A percentile compares a stretch with the other conserved stretches of the same genome.
These are phyloP conservation scores for Monopis laevigella DNA, from an alignment of 2,888 invertebrate species.

Conservation along the genomic window DNA sequence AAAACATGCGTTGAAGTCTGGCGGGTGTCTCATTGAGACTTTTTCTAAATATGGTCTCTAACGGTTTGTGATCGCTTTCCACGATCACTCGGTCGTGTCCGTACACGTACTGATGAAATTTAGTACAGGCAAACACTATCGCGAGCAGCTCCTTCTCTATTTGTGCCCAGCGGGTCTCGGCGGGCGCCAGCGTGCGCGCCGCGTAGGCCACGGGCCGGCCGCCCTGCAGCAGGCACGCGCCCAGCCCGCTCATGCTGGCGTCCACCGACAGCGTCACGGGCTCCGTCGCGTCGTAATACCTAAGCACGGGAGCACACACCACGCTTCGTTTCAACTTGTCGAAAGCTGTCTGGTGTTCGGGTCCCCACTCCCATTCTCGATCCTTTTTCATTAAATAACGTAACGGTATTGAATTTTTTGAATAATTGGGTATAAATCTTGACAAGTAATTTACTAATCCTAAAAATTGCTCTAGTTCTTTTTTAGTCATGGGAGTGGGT, in stretches of 20 bases:
- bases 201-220: slow-evolving; percentile 16
- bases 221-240: slow-evolving; percentile 15
- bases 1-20: slow-evolving; percentile 25
- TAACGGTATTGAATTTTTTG: slow-evolving; percentile 5
- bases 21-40: slow-evolving; percentile 20
- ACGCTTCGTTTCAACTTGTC: slow-evolving; percentile 9
- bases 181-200: slow-evolving; percentile 17
- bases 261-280: slow-evolving; percentile 17
- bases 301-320: slow-evolving; percentile 13
- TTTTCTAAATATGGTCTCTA: slow-evolving; percentile 26
- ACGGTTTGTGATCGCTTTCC: slow-evolving; percentile 28
- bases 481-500: too few relatives aligned
- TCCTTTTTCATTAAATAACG: slow-evolving; percentile 14
- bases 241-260: slow-evolving; percentile 14
- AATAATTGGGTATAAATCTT: slow-evolving; percentile 13
- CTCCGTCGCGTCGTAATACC: slow-evolving; percentile 13
- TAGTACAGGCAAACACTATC: slow-evolving; percentile 18
- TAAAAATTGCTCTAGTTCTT: too few relatives aligned
- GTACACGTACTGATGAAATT: slow-evolving; percentile 21
- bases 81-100: slow-evolving; percentile 22
- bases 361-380: slow-evolving; percentile 11
- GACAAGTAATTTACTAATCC: slow-evolving; percentile 15
- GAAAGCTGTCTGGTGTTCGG: slow-evolving; percentile 10
- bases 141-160: slow-evolving; percentile 21
- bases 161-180: slow-evolving; percentile 17